Base-by-base conservation (phyloP, 2,797 vertebrate species). In the Octomys mimax region DNA sequence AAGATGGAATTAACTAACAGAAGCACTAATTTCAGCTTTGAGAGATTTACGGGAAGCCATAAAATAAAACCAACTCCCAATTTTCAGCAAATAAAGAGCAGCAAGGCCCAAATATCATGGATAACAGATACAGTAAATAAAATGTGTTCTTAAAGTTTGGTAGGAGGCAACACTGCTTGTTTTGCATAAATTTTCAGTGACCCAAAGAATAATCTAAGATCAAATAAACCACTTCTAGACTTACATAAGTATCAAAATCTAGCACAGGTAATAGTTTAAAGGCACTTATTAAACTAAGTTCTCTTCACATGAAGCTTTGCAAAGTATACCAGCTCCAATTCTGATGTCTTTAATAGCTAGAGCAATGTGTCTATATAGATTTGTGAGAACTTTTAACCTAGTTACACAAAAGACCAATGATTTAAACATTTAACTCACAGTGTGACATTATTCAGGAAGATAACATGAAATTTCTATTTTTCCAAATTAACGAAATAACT, bases 1-100 rank as follows among this genome's bases (percentile, higher is more conserved):
- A 93, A 92, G 59, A 92, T 86, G 79, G 24, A 92, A 33, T 71
- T 92, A 96, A 91, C 57, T 88, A 87, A 82, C 9, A 95, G 7
- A 11, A 80, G 61, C 68, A 88, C 36, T 84, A 81, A 89, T 81
- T 54, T 87, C 42, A 90, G 39, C 52, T 87, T 28, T 52, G 57
- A 49, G 39, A 33, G 14, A 22, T n/a, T 57, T 71, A 54, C 19
- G 12, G 57, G 36, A 87, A 91, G 24, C 59, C 28, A 78, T 36
- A 26, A 92, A 75, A 54, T 42, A 86, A 92, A 90, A 81, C 28
- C 59, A 90, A 62, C n/a, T 79, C 42, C 46, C 18, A 88, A 42
- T 86, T 61, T 87, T 78, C 26, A 64, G 59, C 31, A 86, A 81
- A 73, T 24, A 46, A n/a, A 2, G 64, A 12, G 16, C 0, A 39